Conservation (phyloP, 2,113 vertebrate species). For the Oenanthe oenanthe region DNA sequence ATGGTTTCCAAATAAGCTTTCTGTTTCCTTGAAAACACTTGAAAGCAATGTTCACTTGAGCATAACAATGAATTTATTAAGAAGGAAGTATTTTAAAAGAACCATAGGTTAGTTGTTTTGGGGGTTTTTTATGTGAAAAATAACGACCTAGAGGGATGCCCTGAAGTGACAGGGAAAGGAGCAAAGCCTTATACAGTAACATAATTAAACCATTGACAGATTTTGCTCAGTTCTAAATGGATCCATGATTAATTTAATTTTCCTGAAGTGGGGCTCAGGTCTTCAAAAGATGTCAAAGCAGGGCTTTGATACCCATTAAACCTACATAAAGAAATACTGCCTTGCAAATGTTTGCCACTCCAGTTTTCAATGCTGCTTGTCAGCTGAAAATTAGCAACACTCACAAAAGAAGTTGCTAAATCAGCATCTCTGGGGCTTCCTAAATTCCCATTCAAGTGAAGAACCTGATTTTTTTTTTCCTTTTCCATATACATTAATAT, state of each 20-base stretch:
- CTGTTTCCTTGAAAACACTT: neutral
- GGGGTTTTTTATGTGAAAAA: neutral
- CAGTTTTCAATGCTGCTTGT: neutral
- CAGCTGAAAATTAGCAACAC: constrained; percentile 28
- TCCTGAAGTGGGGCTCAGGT: neutral
- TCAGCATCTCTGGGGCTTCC: constrained; percentile 7
- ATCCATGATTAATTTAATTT: neutral
- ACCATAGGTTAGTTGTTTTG: neutral
- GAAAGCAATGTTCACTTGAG: neutral
- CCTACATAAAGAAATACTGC: neutral
- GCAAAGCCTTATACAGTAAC: neutral
- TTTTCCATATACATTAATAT: neutral
- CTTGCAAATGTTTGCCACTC: constrained; percentile 17
- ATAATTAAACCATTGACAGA: neutral
- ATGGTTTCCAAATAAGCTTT: neutral
- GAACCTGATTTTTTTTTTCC: neutral
- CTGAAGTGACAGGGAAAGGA: neutral
- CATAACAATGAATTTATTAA: neutral
- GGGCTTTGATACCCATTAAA: neutral
- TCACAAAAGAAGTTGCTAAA: neutral
- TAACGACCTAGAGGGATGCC: neutral
- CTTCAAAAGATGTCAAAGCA: neutral
- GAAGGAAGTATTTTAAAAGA: neutral
- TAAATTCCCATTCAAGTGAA: neutral
- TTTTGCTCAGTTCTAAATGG: neutral